Evolutionary conservation across 2,797 vertebrate genomes (phyloP), one percentile per base, ranked within the genome.

Genomic region (Melanogrammus aeglefinus): DNA sequence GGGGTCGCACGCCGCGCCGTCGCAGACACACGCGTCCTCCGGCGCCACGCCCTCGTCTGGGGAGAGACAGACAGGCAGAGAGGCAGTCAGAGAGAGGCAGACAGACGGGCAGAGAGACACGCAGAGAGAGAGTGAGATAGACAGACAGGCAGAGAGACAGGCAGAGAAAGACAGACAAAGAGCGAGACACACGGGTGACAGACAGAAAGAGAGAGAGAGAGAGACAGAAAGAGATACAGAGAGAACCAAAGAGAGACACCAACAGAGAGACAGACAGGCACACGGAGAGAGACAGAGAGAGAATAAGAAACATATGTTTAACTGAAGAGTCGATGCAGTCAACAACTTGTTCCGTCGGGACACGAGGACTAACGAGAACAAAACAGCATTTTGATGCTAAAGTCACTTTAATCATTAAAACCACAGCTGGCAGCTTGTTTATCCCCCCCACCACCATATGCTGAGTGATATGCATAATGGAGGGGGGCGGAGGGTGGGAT

Each of bases 1-100:
- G 77, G 97, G 98, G 83, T 96, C 91, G 78, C 98, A 99, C 27
- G 96, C n/a, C n/a, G 8, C 2, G 24, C 9, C 63, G 9, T 69
- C 63, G n/a, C 63, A 69, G 8, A 69, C 63, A 9, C 63, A 69
- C 63, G 27, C 57, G 57, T 63, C 63, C 4, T 69, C 63, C 24
- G 12, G 4, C 72, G 81, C 80, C 4, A 81, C 91, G 6, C 91
- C 93, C 39, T 95, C 95, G 78, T 95, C 97, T 98, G 89, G 0
- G 75, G 73, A 72, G 82, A 88, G 73, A 80, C 29, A 81, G 33
- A 36, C 44, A 33, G 31, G 31, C 31, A 33, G 31, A 33, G 31
- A 33, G 31, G 4, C 31, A 33, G 31, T 33, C 31, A 33, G 18
- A 63, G 0, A n/a, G 18, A 63, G 1, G n/a, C n/a, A 57, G 14